Evolutionary conservation across 2,888 invertebrate genomes (phyloP).

Genomic region (Scaptomyza cyrtandrae): DNA sequence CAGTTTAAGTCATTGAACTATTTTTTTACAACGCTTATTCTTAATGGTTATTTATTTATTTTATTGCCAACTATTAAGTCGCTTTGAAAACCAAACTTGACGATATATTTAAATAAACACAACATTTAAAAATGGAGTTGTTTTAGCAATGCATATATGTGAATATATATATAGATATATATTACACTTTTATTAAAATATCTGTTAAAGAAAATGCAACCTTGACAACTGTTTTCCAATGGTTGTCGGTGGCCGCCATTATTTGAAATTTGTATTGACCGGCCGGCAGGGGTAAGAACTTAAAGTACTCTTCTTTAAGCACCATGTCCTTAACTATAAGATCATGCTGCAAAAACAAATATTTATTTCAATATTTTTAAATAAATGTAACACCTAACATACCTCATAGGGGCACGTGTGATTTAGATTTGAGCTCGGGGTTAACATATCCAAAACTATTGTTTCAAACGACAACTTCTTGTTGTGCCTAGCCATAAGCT

Average conservation of each 20-base stretch:
- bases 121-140: no score
- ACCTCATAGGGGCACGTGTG: slow-evolving; percentile 36
- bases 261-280: slow-evolving; percentile 39
- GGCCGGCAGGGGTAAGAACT: slow-evolving; percentile 19
- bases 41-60: no score
- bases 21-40: no score
- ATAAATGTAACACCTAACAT: not conserved
- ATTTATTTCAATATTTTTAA: no score
- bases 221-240: slow-evolving; percentile 15
- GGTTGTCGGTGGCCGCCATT: slow-evolving; percentile 9
- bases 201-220: not conserved
- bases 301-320: slow-evolving; percentile 2
- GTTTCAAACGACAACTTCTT: not conserved
- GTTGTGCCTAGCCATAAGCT: not conserved
- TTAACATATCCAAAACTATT: fast-evolving
- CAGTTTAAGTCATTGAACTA: no score
- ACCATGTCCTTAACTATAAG: slow-evolving; percentile 26
- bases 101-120: no score
- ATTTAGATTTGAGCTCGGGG: slow-evolving; percentile 18
- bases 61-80: no score
- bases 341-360: slow-evolving; percentile 15
- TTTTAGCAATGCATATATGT: no score
- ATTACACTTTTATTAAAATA: no score
- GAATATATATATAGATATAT: no score
- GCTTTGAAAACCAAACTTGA: no score